Base-by-base conservation (phyloP, 64 coral and sea anemone species). In the Actinia tenebrosa region DNA sequence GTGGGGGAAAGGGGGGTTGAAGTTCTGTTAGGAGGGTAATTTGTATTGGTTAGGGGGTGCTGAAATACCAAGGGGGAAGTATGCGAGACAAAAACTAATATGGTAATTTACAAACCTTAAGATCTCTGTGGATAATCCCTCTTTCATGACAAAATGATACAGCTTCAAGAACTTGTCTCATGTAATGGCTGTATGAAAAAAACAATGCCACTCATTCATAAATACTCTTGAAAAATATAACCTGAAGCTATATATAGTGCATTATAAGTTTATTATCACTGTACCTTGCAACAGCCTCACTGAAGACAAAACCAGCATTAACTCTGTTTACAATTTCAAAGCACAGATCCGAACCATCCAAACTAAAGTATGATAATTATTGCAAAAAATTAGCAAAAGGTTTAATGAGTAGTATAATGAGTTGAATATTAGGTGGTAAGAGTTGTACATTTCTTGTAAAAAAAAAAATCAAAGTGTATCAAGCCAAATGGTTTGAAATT, bases 321-420 rank as follows among this genome's bases (percentile, higher is more conserved):
- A 99, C 97, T 91, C 97, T 94, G 45, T 99, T 99, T 14, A 99
- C 97, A 87, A 99, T 95, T 89, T 99, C 97, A 93, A 99, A 99
- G 68, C 97, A 99, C 18, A 99, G 86, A 89, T 99, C 97, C 50
- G 97, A 90, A 71, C 97, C 97, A 93, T 93, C 97, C 97, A 99
- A 89, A 56, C 97, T 99, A 18, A 1, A 77, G 88, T 50, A 52
- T 8, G 7, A 37, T 37, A 83, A 16, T 79, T 64, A 87, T 20
- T 11, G 79, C 54, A 84, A 89, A 44, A 23, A 75, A 75, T 42
- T 27, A 75, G 26, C 69, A 42, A 10, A 1, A 75, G 1, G 3
- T 37, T 37, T 37, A 37, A 37, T 37, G 30, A 37, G 30, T 37
- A 0, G 30, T 37, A 37, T 37, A 37, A 37, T 37, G 30, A 37